Percentiles rank a stretch among this genome's conserved stretches.
phyloP scores from a whole-genome alignment of 2,797 vertebrate species.

The Hipposideros larvatus region DNA sequence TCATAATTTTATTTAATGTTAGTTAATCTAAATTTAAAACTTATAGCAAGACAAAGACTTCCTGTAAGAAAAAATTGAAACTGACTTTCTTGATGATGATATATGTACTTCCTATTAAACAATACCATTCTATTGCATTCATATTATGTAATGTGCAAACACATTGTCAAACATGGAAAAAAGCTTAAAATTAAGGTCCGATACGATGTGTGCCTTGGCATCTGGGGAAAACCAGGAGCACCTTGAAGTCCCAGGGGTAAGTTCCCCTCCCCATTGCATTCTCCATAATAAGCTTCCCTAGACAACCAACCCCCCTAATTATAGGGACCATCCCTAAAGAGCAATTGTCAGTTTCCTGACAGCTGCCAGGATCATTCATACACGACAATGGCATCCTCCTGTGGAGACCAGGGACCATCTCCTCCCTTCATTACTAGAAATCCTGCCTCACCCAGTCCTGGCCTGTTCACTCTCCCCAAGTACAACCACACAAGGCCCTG shows the following conservation, averaged over 20 bases:
- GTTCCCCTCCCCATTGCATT: fast-evolving
- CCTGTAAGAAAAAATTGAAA: not conserved
- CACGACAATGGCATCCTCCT: fast-evolving
- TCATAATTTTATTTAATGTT: not conserved
- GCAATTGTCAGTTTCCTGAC: not conserved
- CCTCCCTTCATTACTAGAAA: not conserved
- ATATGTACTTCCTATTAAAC: not conserved
- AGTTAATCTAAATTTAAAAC: not conserved
- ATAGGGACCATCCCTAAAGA: not conserved
- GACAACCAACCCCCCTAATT: not conserved
- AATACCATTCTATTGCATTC: not conserved
- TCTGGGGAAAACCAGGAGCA: not conserved
- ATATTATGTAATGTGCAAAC: not conserved
- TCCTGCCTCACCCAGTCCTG: not conserved
- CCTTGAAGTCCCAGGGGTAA: not conserved
- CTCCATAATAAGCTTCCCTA: not conserved
- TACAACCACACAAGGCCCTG: fast-evolving
- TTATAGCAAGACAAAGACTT: not conserved
- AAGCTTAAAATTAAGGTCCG: not conserved
- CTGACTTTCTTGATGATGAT: not conserved
- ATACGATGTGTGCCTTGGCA: not conserved
- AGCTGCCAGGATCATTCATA: not conserved
- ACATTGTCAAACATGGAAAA: fast-evolving
- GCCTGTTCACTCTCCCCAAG: not conserved
- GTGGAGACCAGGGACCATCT: not conserved